phyloP scores from a whole-genome alignment of 2,113 vertebrate species.

The Cinclus mexicanus region DNA sequence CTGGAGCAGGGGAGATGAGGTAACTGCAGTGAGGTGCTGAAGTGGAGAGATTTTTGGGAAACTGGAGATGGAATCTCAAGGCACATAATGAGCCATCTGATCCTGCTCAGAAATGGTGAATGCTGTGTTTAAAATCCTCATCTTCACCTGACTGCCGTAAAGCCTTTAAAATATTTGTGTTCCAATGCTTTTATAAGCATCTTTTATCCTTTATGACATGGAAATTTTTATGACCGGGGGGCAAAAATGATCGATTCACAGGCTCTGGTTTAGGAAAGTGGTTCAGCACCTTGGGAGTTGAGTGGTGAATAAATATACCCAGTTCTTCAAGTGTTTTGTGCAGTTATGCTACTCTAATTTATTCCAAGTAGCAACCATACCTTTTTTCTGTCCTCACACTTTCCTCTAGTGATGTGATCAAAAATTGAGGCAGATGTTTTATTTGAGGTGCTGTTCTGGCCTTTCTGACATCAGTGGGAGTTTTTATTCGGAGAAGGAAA shows the following conservation, averaged over 20 bases:
- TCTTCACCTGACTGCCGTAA: background rate
- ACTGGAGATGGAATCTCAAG: background rate
- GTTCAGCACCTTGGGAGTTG: background rate
- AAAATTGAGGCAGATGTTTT: background rate
- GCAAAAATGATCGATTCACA: background rate
- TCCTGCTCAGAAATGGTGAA: background rate
- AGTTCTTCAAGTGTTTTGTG: background rate
- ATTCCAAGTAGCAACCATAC: background rate
- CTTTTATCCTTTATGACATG: background rate
- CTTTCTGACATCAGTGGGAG: background rate
- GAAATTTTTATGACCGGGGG: rapidly evolving
- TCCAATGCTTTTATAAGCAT: background rate
- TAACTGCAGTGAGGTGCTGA: background rate
- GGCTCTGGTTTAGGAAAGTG: background rate
- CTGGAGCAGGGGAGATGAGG: background rate
- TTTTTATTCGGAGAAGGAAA: background rate
- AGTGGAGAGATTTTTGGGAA: background rate
- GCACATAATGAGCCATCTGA: background rate
- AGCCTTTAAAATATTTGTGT: background rate
- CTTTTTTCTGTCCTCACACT: background rate
- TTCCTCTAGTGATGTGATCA: background rate
- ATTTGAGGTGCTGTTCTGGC: background rate
- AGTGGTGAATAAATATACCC: background rate
- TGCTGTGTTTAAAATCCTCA: background rate
- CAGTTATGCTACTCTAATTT: background rate